These are phyloP conservation scores for Ploceus nigricollis DNA, from an alignment of 2,113 vertebrate species.

Conservation along the genomic window DNA sequence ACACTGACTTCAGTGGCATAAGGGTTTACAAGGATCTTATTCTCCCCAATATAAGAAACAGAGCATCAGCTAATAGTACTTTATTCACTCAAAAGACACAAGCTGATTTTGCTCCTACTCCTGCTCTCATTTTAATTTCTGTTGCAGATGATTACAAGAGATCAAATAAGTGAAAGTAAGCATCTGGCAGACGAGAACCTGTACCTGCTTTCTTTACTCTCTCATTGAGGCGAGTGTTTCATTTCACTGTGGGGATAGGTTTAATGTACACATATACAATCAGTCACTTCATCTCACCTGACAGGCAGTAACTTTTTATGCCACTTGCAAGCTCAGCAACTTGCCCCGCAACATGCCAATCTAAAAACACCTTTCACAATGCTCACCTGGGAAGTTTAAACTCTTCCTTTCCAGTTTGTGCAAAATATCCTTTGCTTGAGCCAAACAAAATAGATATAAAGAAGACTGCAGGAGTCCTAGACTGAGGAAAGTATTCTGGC, in stretches of 20 bases:
- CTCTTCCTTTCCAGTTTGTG: background rate
- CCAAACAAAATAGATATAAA: background rate
- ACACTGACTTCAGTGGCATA: background rate
- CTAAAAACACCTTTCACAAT: slow-evolving; percentile 21
- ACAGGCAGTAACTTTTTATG: slow-evolving; percentile 38
- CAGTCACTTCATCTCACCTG: slow-evolving; percentile 17
- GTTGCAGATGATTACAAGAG: background rate
- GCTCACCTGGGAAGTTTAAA: slow-evolving; percentile 46
- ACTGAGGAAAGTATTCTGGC: background rate
- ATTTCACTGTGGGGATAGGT: background rate
- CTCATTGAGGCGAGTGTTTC: fast-evolving
- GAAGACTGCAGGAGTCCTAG: background rate
- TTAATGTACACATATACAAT: background rate
- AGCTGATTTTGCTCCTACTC: background rate
- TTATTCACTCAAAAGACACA: background rate
- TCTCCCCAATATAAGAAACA: background rate
- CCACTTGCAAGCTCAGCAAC: background rate
- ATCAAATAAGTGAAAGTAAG: background rate
- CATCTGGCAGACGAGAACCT: background rate
- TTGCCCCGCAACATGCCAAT: background rate
- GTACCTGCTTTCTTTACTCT: background rate
- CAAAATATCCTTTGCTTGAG: background rate
- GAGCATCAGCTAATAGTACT: background rate
- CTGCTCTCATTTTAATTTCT: background rate
- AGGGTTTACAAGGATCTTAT: background rate